Evolutionary conservation across 2,888 invertebrate genomes (phyloP).

Genomic region (Drosophila flavopinicola): DNA sequence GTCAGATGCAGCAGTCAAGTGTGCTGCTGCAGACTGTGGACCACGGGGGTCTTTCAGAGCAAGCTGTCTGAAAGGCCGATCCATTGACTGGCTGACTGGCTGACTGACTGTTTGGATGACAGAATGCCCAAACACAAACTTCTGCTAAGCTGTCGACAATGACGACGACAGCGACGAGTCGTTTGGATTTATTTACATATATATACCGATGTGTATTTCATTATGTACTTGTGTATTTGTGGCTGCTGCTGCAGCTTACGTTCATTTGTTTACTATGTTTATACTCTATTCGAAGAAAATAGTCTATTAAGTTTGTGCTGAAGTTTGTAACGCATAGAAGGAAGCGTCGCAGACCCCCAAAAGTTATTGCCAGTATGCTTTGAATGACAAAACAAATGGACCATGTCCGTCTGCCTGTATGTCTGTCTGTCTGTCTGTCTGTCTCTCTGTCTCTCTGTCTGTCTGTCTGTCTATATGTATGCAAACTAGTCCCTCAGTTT

Average conservation of each 20-base stretch:
- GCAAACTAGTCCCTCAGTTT: too few relatives aligned
- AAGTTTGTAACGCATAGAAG: too few relatives aligned
- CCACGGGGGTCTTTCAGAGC: conserved; percentile 47
- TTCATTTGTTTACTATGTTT: too few relatives aligned
- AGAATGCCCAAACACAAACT: conserved; percentile 65
- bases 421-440: too few relatives aligned
- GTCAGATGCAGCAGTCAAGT: conserved; percentile 32
- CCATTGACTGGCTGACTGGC: conserved; percentile 32
- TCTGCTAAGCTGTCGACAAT: conserved; percentile 44
- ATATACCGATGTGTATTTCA: neutral
- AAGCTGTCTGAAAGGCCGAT: conserved; percentile 49
- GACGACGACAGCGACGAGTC: conserved; percentile 28
- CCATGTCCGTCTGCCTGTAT: too few relatives aligned
- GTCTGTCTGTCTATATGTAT: too few relatives aligned
- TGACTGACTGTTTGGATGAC: conserved; percentile 33
- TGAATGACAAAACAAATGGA: too few relatives aligned
- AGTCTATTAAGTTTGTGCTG: too few relatives aligned
- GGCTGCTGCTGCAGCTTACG: conserved; percentile 11
- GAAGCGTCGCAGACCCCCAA: too few relatives aligned
- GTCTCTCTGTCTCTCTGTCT: too few relatives aligned
- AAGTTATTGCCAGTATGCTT: too few relatives aligned
- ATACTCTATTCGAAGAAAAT: too few relatives aligned
- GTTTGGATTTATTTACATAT: conserved; percentile 31
- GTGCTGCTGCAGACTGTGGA: conserved; percentile 18
- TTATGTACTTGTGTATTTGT: conserved; percentile 13